Conservation (phyloP, 2,797 vertebrate species). For the Pangasius djambal region DNA sequence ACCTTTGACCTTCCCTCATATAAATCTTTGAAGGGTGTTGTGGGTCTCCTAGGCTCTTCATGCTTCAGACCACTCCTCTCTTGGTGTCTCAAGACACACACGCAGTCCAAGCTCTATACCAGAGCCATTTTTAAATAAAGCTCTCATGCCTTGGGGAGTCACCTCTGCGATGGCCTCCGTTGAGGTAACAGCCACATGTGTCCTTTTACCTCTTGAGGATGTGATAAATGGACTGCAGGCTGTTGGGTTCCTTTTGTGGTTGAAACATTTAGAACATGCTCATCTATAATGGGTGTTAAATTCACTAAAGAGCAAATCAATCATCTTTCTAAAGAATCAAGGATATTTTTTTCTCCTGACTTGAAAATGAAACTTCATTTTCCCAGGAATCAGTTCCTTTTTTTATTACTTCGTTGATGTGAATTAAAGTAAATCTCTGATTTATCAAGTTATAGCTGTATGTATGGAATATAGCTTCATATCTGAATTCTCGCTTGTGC, state of each 20-base stretch:
- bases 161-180: constrained; percentile 41
- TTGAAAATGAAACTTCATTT: background rate
- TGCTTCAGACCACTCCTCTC: constrained; percentile 60
- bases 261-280: constrained; percentile 70
- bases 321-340: constrained; percentile 14
- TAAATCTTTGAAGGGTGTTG: constrained; percentile 71
- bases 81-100: constrained; percentile 42
- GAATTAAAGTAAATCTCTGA: background rate
- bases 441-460: background rate
- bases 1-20: constrained; percentile 73
- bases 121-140: constrained; percentile 58
- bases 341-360: background rate
- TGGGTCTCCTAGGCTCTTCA: constrained; percentile 57
- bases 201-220: constrained; percentile 66
- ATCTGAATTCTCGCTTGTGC: background rate
- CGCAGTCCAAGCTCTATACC: constrained; percentile 34
- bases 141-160: constrained; percentile 65
- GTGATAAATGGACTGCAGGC: constrained; percentile 78
- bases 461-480: background rate
- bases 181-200: constrained; percentile 51
- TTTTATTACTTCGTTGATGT: constrained; percentile 6
- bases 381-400: background rate
- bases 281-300: constrained; percentile 69
- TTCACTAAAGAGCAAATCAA: constrained; percentile 43
- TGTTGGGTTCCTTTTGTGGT: constrained; percentile 75